Evolutionary conservation across 2,888 invertebrate species (phyloP).

Genomic region (Papilio gigon): DNA sequence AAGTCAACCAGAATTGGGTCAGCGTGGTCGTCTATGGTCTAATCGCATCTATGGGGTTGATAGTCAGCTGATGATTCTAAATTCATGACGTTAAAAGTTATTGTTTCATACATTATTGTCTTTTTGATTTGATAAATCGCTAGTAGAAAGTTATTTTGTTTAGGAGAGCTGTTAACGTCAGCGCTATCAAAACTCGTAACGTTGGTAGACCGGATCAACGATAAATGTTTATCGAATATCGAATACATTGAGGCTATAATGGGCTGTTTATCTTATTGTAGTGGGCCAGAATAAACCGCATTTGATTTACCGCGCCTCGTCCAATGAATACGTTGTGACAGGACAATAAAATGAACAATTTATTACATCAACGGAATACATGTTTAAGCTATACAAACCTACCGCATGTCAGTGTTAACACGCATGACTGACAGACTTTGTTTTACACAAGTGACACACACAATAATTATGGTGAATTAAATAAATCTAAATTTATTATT

Average conservation of each 20-base stretch:
- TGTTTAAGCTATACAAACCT: not conserved
- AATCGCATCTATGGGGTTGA: no score
- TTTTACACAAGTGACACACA: not conserved
- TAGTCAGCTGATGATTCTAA: no score
- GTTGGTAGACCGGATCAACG: not conserved
- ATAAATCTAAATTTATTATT: not conserved
- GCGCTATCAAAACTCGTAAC: not conserved
- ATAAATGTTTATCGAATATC: conserved; percentile 22
- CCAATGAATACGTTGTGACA: conserved; percentile 13
- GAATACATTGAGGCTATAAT: conserved; percentile 16
- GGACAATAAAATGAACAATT: conserved; percentile 26
- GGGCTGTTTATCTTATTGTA: conserved; percentile 25
- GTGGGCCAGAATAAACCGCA: conserved; percentile 19
- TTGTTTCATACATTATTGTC: no score
- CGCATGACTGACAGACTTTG: not conserved
- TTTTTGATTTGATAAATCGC: no score
- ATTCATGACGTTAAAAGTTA: no score
- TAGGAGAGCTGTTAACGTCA: not conserved
- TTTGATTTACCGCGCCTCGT: conserved; percentile 24
- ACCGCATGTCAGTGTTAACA: conserved; percentile 6
- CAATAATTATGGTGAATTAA: no score
- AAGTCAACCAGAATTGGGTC: no score
- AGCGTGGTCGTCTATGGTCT: no score
- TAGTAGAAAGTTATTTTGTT: no score
- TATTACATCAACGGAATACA: not conserved